These are phyloP conservation scores for Taenaris catops DNA, from an alignment of 2,888 invertebrate genomes.

Conservation along the genomic window DNA sequence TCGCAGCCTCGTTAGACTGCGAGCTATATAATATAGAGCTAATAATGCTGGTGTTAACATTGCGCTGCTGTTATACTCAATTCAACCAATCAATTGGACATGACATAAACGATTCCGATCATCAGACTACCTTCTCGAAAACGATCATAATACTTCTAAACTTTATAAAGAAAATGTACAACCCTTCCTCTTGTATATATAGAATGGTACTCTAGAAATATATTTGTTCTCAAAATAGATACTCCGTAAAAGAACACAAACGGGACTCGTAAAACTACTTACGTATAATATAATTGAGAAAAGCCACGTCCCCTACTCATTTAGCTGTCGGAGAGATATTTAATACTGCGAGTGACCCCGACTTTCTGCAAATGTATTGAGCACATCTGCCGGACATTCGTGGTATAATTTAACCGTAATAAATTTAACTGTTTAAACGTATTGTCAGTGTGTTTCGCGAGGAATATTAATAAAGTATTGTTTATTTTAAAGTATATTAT, in stretches of 20 bases:
- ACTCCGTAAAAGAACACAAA: slow-evolving; percentile 1
- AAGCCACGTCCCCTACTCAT: slow-evolving; percentile 59
- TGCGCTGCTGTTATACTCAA: too few species aligned
- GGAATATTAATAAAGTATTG: slow-evolving; percentile 4
- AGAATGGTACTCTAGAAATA: neutral
- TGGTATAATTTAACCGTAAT: slow-evolving; percentile 41
- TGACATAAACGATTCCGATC: too few species aligned
- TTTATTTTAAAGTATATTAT: too few species aligned
- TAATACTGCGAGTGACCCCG: slow-evolving; percentile 73
- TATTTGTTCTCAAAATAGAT: neutral
- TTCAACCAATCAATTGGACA: too few species aligned
- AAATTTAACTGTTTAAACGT: slow-evolving; percentile 53
- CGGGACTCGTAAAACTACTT: slow-evolving; percentile 9
- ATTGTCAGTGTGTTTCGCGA: slow-evolving; percentile 8
- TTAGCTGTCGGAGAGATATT: slow-evolving; percentile 76
- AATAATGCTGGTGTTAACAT: too few species aligned
- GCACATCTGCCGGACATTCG: slow-evolving; percentile 65
- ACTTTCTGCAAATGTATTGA: slow-evolving; percentile 61
- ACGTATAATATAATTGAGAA: slow-evolving; percentile 23
- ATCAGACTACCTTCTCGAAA: too few species aligned
- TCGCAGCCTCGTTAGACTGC: too few species aligned
- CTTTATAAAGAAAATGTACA: too few species aligned
- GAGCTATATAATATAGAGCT: too few species aligned
- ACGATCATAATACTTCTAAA: too few species aligned
- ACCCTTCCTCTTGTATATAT: too few species aligned